phyloP scores from a whole-genome alignment of 1,140 invertebrate genomes.

The Acromyrmex charruanus region DNA sequence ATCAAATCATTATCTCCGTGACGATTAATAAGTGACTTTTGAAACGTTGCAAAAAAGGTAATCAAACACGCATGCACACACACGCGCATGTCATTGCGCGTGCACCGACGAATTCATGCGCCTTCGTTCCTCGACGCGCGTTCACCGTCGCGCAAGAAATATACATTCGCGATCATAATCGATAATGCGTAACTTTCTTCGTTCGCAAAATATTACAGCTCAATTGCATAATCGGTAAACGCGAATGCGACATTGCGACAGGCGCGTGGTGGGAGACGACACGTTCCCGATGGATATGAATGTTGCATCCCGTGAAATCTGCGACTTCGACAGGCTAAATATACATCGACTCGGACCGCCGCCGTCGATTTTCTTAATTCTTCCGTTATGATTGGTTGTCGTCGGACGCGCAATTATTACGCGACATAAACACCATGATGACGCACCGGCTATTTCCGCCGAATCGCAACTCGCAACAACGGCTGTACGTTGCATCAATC shows the following conservation, averaged over 20 bases:
- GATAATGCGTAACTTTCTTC: background rate
- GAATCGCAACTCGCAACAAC: background rate
- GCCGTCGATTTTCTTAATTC: background rate
- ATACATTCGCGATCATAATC: background rate
- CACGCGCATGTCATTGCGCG: background rate
- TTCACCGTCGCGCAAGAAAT: background rate
- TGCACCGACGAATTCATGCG: background rate
- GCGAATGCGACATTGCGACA: background rate
- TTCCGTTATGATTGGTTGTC: background rate
- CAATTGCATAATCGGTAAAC: slow-evolving; percentile 21
- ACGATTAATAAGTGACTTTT: background rate
- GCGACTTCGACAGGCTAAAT: slow-evolving; percentile 2
- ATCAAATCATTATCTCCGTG: no score
- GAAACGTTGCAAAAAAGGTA: background rate
- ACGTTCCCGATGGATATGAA: background rate
- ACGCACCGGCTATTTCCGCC: background rate
- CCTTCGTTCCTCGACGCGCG: background rate
- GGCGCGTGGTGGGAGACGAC: background rate
- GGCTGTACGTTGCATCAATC: background rate
- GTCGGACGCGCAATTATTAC: background rate
- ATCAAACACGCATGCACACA: background rate
- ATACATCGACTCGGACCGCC: background rate
- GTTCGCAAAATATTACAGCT: background rate
- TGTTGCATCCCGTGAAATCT: slow-evolving; percentile 9
- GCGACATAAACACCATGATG: background rate